Evolutionary conservation across 2,888 invertebrate genomes (phyloP).

Genomic region (Cosmia pyralina): DNA sequence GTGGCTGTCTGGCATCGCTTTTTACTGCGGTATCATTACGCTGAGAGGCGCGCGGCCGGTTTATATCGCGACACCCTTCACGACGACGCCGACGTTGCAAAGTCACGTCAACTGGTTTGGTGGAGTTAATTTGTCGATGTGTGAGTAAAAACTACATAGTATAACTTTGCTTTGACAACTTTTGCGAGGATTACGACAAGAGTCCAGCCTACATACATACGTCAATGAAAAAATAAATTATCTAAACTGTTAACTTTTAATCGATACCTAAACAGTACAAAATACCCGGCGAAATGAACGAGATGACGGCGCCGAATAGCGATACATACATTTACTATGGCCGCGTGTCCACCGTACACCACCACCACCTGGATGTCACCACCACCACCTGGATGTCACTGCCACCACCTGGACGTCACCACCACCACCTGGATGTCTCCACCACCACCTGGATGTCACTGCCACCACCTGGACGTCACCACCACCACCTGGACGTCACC

Average conservation of each 20-base stretch:
- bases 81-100: conserved; percentile 15
- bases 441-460: too few species aligned
- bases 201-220: not conserved
- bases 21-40: conserved; percentile 55
- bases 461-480: too few species aligned
- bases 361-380: too few species aligned
- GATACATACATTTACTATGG: too few species aligned
- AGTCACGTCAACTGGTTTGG: conserved; percentile 25
- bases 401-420: too few species aligned
- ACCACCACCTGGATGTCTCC: too few species aligned
- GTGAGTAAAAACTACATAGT: not conserved
- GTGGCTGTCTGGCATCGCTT: conserved; percentile 50
- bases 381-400: too few species aligned
- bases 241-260: too few species aligned
- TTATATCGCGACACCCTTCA: conserved; percentile 38
- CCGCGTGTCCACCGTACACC: too few species aligned
- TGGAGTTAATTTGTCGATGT: conserved; percentile 37
- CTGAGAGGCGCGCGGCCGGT: conserved; percentile 35
- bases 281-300: too few species aligned
- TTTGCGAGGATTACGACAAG: not conserved
- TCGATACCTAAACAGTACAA: not conserved
- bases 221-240: not conserved
- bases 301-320: too few species aligned
- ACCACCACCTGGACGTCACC: too few species aligned
- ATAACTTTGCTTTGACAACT: not conserved